These are phyloP conservation scores for Campylomormyrus numenius DNA, from an alignment of 2,113 vertebrate species.

Conservation along the genomic window DNA sequence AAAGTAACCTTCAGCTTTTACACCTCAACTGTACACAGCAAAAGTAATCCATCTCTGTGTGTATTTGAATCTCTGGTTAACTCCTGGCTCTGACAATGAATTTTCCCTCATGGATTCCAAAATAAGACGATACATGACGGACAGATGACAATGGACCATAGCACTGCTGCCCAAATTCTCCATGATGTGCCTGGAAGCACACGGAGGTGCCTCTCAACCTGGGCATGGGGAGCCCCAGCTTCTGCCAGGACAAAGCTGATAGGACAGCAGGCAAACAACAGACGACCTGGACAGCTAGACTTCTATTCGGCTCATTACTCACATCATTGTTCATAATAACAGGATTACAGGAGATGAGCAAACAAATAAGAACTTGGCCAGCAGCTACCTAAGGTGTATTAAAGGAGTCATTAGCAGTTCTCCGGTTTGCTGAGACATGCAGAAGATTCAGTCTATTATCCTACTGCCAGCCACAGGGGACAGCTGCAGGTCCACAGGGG, in stretches of 20 bases:
- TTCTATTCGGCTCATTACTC: background rate
- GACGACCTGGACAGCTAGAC: background rate
- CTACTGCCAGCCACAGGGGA: background rate
- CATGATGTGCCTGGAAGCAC: background rate
- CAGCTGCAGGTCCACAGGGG: background rate
- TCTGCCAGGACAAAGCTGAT: background rate
- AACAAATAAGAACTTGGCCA: background rate
- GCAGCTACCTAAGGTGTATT: background rate
- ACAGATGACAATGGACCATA: background rate
- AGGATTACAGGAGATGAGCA: background rate
- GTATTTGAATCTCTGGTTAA: background rate
- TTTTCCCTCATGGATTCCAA: background rate
- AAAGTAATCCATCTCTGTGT: background rate
- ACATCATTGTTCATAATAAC: background rate
- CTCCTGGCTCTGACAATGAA: background rate
- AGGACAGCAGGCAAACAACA: background rate
- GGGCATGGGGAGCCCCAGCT: background rate
- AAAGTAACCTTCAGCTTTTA: background rate
- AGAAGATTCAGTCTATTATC: background rate
- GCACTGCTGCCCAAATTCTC: background rate
- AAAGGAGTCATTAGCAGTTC: background rate
- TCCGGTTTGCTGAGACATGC: background rate
- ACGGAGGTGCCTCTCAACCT: background rate
- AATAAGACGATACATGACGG: background rate
- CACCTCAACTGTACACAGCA: background rate